Base-by-base conservation (phyloP, 2,113 vertebrate species). In the Regulus satrapa region DNA sequence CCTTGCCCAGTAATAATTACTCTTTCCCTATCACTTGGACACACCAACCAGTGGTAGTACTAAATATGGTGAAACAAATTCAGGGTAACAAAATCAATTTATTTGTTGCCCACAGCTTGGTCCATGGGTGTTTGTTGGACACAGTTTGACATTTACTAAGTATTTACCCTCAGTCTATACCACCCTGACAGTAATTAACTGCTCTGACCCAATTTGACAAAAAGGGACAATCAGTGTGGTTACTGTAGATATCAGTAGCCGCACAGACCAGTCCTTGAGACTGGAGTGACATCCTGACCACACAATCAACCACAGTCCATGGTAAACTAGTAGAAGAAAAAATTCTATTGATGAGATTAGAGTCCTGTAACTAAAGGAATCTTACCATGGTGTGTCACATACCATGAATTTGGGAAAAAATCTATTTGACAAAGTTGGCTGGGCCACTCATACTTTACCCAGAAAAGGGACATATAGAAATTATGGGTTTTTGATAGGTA, bases 11-110 rank as follows among this genome's bases (percentile, higher is more conserved):
- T 16, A 24, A 20, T 38, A n/a, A 23, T 46, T 69, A 16, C 28
- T 45, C n/a, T 68, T 23, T 46, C 38, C 29, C 14, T 52, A 19
- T 52, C 38, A 28, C 38, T 54, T 52, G 38, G 28, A 52, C 40
- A 29, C 15, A 20, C 15, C 0, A 0, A 38, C 23, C 19, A n/a
- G n/a, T 0, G 0, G 10, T 24, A n/a, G 23, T 13, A 69, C 18
- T 23, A 40, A 38, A n/a, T 38, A 28, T 3, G 4, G 28, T 38
- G 28, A 68, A 68, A 68, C 8, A 32, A 45, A 51, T 8, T 5
- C 3, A 26, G 36, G 18, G 38, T 5, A 32, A 68, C 1, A 28
- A 68, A 68, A 52, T 38, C 12, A 32, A 15, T 6, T 11, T 28
- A 38, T 38, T 61, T 68, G 12, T 19, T 52, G 18, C 38, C 23